Conservation (phyloP, 2,113 vertebrate species). For the Rattus norvegicus region GRCr8 NC_086022.1:94495001-94495500, state of each 20-base stretch:
- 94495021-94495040: neutral
- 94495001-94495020: neutral
- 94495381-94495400: neutral
- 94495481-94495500: neutral
- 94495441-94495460: neutral
- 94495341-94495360: constrained; percentile 23
- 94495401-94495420: neutral
- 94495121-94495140: neutral
- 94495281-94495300: constrained; percentile 64
- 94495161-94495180: neutral
- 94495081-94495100: neutral
- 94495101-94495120: neutral
- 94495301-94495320: constrained; percentile 52
- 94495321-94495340: constrained; percentile 10
- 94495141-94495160: neutral
- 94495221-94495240: constrained; percentile 57
- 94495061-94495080: too few species aligned
- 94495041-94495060: neutral
- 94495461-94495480: neutral
- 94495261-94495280: constrained; percentile 70
- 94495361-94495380: neutral
- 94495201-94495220: constrained; percentile 61
- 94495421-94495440: neutral
- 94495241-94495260: constrained; percentile 62
- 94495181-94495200: constrained; percentile 61